Evolutionary conservation across 1,140 invertebrate species (phyloP).

Genomic region (Euborellia annulipes): DNA sequence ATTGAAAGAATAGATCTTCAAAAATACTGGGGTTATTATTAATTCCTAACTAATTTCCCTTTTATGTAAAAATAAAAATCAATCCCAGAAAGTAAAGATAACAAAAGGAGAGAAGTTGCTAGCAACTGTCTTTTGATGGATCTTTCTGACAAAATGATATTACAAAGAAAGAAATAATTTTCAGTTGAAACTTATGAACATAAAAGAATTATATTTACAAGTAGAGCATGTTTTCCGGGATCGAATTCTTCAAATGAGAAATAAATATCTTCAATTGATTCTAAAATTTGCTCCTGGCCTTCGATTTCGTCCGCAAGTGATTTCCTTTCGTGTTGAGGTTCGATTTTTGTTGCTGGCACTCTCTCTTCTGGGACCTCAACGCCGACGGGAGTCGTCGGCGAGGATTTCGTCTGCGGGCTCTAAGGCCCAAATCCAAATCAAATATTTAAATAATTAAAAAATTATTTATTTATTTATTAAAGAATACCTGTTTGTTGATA

Average conservation of each 20-base stretch:
- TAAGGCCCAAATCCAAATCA: no score
- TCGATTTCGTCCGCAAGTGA: constrained; percentile 31
- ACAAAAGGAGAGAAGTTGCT: no score
- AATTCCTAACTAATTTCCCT: no score
- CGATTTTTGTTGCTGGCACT: constrained; percentile 19
- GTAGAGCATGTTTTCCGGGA: constrained; percentile 49
- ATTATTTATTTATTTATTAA: background rate
- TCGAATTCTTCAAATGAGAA: constrained; percentile 44
- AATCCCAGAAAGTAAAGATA: no score
- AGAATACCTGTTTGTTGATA: constrained; percentile 35
- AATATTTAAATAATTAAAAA: constrained; percentile 1
- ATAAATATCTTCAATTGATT: constrained; percentile 51
- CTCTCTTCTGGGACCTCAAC: constrained; percentile 1
- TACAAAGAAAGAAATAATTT: no score
- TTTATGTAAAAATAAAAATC: no score
- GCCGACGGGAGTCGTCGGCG: background rate
- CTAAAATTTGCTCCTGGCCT: constrained; percentile 57
- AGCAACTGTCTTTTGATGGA: no score
- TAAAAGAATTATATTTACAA: no score
- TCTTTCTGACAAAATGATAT: no score
- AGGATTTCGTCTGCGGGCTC: background rate
- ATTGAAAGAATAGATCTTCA: no score
- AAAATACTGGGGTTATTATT: no score
- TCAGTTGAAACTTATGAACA: no score
- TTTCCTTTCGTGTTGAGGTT: constrained; percentile 23